Base-by-base conservation (phyloP, 2,888 invertebrate species). In the Fabriciana adippe region DNA sequence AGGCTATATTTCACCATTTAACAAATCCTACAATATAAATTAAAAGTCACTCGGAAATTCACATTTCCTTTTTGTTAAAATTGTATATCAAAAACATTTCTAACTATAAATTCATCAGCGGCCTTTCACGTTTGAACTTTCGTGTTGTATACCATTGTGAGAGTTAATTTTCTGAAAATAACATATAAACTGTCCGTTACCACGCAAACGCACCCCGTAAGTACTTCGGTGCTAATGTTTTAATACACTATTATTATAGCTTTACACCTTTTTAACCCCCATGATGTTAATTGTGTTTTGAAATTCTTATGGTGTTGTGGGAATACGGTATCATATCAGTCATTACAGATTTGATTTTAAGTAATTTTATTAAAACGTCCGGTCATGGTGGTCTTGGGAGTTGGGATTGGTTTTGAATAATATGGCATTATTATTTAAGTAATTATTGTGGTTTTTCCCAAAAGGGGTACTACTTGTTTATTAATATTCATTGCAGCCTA, bases 161-260 rank as follows among this genome's bases (percentile, higher is more conserved):
- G 61, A 70, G 61, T 67, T 64, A 67, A 70, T 70, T 67, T 64
- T 60, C 61, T 60, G 41, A 41, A 67, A 69, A 64, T 53, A 67
- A 62, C 56, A 31, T 14, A 53, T 47, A 54, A 64, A 70, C 59
- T 67, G 64, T 54, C 15, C 13, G 11, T n/a, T 15, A 26, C 15
- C 70, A 70, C 67, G 70, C 70, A 60, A 67, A 26, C 14, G 50
- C 41, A 54, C 50, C 60, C 55, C 53, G n/a, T 41, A 11, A 13
- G 55, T 60, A 35, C 41, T 47, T 11, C 26, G 53, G 55, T 53
- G 35, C 66, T 56, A 71, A 68, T 68, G 68, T 66, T 68, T 71
- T 66, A 66, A 71, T 71, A 68, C 35, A 18, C 56, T 48, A 64
- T 66, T 66, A 69, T 69, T 69, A 67, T 64, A 68, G 48, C 55